phyloP scores from a whole-genome alignment of 1,140 invertebrate genomes.

The Drosophila repletoides region DNA sequence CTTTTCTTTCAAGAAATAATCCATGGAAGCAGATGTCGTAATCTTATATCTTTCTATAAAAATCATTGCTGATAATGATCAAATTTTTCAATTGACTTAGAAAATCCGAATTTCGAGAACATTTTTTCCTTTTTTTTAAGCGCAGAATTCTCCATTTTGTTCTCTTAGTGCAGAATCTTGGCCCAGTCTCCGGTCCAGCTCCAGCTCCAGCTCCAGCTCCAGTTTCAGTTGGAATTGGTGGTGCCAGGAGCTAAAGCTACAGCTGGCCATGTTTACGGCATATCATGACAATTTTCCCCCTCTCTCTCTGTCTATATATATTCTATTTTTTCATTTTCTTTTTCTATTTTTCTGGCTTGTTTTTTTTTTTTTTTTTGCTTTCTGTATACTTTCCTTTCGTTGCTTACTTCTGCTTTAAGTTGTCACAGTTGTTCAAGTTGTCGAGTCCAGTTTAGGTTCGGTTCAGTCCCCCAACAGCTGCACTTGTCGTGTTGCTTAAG shows the following conservation, averaged over 20 bases:
- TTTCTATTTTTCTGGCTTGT: constrained; percentile 5
- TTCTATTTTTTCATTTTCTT: constrained; percentile 6
- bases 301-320: constrained; percentile 11
- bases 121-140: too few species aligned
- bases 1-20: too few species aligned
- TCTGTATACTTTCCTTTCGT: constrained; percentile 32
- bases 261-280: constrained; percentile 74
- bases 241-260: constrained; percentile 33
- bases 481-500: constrained; percentile 67
- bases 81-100: too few species aligned
- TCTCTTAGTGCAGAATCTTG: constrained; percentile 13
- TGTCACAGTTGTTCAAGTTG: constrained; percentile 75
- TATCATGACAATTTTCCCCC: constrained; percentile 61
- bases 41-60: too few species aligned
- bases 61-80: too few species aligned
- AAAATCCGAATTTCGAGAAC: too few species aligned
- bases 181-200: background rate
- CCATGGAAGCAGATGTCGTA: too few species aligned
- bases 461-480: constrained; percentile 47
- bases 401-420: constrained; percentile 62
- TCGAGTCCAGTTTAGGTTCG: constrained; percentile 50
- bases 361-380: constrained; percentile 20
- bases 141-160: too few species aligned
- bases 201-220: background rate
- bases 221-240: background rate